A percentile compares a stretch with the other conserved stretches of the same genome.
Evolutionary conservation across 1,140 invertebrate species (phyloP).

Genomic region (Orius laevigatus): DNA sequence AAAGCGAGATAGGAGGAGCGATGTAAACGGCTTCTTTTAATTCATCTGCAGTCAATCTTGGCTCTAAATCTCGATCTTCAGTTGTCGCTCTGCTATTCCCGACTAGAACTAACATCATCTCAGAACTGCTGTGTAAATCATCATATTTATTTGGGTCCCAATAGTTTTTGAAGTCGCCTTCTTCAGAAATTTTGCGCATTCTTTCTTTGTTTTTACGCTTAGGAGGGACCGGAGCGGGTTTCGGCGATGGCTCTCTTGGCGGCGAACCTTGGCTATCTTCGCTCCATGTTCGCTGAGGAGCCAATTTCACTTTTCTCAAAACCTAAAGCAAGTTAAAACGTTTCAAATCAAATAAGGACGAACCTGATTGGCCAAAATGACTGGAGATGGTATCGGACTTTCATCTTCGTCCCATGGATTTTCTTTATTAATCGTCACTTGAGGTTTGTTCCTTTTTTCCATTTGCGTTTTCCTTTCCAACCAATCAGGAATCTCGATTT

Average conservation of each 20-base stretch:
- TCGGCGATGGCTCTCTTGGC: constrained; percentile 2
- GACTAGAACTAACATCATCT: constrained; percentile 65
- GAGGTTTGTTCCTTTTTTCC: constrained; percentile 1
- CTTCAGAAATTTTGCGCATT: neutral
- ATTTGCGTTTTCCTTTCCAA: neutral
- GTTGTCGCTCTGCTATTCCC: constrained; percentile 32
- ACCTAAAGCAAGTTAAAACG: constrained; percentile 6
- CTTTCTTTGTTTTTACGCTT: constrained; percentile 1
- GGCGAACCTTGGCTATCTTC: constrained; percentile 17
- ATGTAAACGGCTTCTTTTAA: constrained; percentile 34
- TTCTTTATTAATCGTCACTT: constrained; percentile 2
- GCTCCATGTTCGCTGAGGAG: constrained; percentile 15
- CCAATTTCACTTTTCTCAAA: constrained; percentile 16
- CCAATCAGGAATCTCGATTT: neutral
- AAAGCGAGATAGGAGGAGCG: constrained; percentile 59
- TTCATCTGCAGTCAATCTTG: constrained; percentile 11
- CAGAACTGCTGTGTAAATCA: constrained; percentile 40
- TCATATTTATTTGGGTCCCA: constrained; percentile 18
- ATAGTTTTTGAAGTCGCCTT: neutral
- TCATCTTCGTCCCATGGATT: constrained; percentile 12
- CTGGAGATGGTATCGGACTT: constrained; percentile 12
- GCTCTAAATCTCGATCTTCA: neutral
- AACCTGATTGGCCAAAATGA: constrained; percentile 14
- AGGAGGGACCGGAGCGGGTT: constrained; percentile 7
- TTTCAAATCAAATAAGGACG: no score